Evolutionary conservation across 1,140 invertebrate species (phyloP).

Genomic region (Palaemon carinicauda): DNA sequence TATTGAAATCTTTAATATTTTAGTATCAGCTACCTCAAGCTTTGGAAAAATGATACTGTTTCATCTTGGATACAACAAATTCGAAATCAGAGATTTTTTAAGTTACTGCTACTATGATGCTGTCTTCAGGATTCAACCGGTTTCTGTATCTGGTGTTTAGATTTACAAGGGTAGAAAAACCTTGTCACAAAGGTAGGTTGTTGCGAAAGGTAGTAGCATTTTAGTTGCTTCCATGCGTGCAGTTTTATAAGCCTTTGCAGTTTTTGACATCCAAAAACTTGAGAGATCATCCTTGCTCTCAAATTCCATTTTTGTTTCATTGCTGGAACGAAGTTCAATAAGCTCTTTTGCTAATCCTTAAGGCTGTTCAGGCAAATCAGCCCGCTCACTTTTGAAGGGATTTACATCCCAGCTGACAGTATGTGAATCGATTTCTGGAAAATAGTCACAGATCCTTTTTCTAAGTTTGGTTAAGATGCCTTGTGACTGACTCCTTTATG

Average conservation of each 20-base stretch:
- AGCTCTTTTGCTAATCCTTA: no score
- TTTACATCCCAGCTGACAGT: no score
- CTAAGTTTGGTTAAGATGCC: no score
- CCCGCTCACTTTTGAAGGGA: no score
- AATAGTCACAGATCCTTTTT: no score
- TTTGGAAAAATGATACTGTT: conserved; percentile 16
- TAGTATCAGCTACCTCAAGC: neutral
- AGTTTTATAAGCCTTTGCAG: conserved; percentile 20
- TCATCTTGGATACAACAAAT: conserved; percentile 4
- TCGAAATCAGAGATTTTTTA: conserved; percentile 6
- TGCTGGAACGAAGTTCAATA: no score
- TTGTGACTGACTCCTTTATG: no score
- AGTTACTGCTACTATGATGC: neutral
- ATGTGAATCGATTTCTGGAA: no score
- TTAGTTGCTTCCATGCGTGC: conserved; percentile 15
- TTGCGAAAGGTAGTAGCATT: neutral
- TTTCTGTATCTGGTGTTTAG: neutral
- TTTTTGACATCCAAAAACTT: conserved; percentile 18
- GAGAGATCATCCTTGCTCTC: no score
- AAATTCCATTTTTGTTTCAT: no score
- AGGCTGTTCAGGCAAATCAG: no score
- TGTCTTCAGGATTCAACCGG: conserved; percentile 2
- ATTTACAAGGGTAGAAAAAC: conserved; percentile 19
- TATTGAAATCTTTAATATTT: no score
- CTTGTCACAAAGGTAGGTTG: conserved; percentile 29